Conservation (phyloP, 2,797 vertebrate genomes). For the Hypotaenidia philippensis region DNA sequence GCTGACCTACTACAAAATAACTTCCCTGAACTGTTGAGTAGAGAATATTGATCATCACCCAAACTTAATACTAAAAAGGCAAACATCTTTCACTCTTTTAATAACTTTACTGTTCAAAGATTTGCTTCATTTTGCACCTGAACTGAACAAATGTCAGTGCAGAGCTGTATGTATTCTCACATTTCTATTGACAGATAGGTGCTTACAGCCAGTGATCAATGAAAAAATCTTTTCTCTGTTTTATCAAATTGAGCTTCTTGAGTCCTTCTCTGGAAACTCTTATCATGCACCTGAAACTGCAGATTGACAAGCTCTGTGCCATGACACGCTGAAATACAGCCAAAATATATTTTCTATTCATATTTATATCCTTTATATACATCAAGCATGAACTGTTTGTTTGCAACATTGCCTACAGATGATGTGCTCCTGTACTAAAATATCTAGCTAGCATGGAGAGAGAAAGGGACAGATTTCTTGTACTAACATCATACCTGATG, state of each 20-base stretch:
- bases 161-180: not conserved
- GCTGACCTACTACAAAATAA: not conserved
- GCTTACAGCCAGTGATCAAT: not conserved
- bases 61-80: not conserved
- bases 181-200: not conserved
- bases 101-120: not conserved
- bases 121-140: slow-evolving; percentile 25
- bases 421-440: not conserved
- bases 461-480: not conserved
- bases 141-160: not conserved
- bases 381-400: not conserved
- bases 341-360: not conserved
- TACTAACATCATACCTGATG: not conserved
- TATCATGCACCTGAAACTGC: not conserved
- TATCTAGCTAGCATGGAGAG: not conserved
- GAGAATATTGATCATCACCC: slow-evolving; percentile 3
- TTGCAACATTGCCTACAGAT: not conserved
- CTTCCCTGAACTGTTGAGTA: not conserved
- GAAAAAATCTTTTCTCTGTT: not conserved
- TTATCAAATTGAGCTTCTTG: not conserved
- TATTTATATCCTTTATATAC: not conserved
- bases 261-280: not conserved
- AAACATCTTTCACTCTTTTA: not conserved
- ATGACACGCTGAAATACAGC: not conserved
- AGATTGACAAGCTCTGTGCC: not conserved